Evolutionary conservation across 2,888 invertebrate genomes (phyloP).

Genomic region (Pristionchus japonicus): DNA sequence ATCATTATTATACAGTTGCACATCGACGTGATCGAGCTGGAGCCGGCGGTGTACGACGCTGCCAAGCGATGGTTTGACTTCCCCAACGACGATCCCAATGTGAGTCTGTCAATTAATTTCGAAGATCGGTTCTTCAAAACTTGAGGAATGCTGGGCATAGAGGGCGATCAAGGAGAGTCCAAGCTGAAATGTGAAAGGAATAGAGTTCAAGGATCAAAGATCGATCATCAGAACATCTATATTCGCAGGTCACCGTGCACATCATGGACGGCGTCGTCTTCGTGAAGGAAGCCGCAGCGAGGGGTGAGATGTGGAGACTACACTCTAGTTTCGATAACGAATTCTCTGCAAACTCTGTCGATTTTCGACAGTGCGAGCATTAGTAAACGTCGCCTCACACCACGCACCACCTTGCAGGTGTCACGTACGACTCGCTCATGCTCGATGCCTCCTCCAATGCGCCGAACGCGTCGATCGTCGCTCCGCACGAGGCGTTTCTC

Average conservation of each 20-base stretch:
- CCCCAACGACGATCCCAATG: background rate
- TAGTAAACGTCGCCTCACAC: too few relatives aligned
- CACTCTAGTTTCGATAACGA: background rate
- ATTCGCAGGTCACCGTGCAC: background rate
- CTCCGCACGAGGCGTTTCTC: background rate
- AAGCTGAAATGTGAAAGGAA: too few relatives aligned
- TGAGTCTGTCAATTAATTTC: too few relatives aligned
- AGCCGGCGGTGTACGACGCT: slow-evolving; percentile 24
- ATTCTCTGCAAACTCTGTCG: too few relatives aligned
- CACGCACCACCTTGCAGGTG: background rate
- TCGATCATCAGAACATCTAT: too few relatives aligned
- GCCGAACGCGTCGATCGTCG: background rate
- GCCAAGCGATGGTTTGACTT: slow-evolving; percentile 39
- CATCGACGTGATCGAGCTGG: slow-evolving; percentile 36
- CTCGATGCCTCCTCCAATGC: slow-evolving; percentile 25
- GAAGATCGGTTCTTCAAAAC: too few relatives aligned
- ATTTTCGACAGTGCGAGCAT: too few relatives aligned
- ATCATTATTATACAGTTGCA: too few relatives aligned
- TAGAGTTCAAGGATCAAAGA: background rate
- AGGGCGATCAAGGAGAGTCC: too few relatives aligned
- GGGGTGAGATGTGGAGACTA: background rate
- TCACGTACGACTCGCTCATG: slow-evolving; percentile 27
- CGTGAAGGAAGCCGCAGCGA: background rate
- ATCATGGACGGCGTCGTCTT: slow-evolving; percentile 44
- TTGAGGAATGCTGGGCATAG: too few relatives aligned